These are phyloP conservation scores for Sapajus apella DNA, from an alignment of 2,113 vertebrate species.

Conservation along the genomic window DNA sequence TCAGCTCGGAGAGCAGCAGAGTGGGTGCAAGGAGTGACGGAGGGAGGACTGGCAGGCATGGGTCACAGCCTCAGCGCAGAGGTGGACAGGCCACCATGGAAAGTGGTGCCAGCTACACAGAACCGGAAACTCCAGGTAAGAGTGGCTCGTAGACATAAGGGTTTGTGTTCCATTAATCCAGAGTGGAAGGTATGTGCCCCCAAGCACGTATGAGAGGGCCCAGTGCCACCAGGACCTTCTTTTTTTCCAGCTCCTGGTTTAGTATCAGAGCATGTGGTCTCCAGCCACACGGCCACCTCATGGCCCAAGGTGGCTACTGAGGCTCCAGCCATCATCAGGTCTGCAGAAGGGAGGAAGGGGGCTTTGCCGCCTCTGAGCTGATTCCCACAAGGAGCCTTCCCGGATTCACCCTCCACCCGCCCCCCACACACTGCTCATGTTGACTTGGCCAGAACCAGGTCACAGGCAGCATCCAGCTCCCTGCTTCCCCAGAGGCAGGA, in stretches of 20 bases:
- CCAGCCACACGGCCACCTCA: background rate
- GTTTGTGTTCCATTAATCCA: background rate
- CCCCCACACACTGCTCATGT: background rate
- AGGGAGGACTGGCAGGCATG: background rate
- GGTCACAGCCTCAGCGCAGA: background rate
- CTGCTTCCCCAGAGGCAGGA: background rate
- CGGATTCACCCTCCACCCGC: background rate
- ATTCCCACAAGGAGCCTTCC: background rate
- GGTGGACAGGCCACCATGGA: background rate
- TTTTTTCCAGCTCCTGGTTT: too few species aligned
- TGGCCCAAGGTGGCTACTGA: background rate
- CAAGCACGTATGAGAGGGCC: background rate
- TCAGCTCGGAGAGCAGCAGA: accelerated
- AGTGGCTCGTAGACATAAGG: background rate
- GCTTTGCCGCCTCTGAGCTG: background rate
- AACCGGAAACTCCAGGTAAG: too few species aligned
- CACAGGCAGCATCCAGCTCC: too few species aligned
- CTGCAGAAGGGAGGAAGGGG: background rate
- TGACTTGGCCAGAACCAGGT: background rate
- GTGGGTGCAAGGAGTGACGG: accelerated
- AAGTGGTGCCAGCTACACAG: background rate
- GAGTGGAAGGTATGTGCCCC: background rate
- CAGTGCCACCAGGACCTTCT: too few species aligned
- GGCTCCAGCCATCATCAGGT: background rate
- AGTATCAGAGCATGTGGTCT: background rate